phyloP scores from a whole-genome alignment of 2,113 vertebrate species.

The Triplophysa tibetana region DNA sequence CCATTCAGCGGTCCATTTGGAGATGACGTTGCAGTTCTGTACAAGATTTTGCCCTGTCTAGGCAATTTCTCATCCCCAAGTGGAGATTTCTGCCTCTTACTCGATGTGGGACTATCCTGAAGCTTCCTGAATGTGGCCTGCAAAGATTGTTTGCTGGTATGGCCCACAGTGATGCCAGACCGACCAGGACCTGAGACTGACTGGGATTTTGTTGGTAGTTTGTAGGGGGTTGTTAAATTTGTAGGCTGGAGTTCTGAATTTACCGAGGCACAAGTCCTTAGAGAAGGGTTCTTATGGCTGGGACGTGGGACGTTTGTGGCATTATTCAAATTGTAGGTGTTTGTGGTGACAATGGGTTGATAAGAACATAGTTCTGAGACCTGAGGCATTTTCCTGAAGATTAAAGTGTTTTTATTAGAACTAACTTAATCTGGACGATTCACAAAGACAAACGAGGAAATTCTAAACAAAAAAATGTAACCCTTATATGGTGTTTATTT shows the following conservation, averaged over 20 bases:
- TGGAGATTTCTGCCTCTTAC: slow-evolving; percentile 69
- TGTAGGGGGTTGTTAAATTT: slow-evolving; percentile 58
- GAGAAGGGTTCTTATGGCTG: slow-evolving; percentile 55
- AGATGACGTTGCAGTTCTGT: slow-evolving; percentile 54
- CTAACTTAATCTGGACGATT: background rate
- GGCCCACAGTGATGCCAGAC: slow-evolving; percentile 66
- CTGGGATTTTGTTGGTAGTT: slow-evolving; percentile 59
- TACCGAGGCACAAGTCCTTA: slow-evolving; percentile 55
- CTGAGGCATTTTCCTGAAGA: slow-evolving; percentile 82
- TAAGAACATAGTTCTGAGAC: slow-evolving; percentile 70
- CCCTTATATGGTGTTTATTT: background rate
- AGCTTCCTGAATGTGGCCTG: slow-evolving; percentile 62
- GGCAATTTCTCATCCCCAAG: slow-evolving; percentile 45
- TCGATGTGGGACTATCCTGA: slow-evolving; percentile 50
- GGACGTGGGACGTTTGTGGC: slow-evolving; percentile 57
- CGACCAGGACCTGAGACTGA: slow-evolving; percentile 65
- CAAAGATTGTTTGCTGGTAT: slow-evolving; percentile 63
- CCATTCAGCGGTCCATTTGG: slow-evolving; percentile 68
- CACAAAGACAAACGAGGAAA: background rate
- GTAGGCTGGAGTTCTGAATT: slow-evolving; percentile 65
- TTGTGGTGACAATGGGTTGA: slow-evolving; percentile 31
- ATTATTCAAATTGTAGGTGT: slow-evolving; percentile 49
- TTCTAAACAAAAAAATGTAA: background rate
- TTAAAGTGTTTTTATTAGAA: background rate
- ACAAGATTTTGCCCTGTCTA: slow-evolving; percentile 70